Base-by-base conservation (phyloP, 1,140 invertebrate genomes). In the Steinernema feltiae region DNA sequence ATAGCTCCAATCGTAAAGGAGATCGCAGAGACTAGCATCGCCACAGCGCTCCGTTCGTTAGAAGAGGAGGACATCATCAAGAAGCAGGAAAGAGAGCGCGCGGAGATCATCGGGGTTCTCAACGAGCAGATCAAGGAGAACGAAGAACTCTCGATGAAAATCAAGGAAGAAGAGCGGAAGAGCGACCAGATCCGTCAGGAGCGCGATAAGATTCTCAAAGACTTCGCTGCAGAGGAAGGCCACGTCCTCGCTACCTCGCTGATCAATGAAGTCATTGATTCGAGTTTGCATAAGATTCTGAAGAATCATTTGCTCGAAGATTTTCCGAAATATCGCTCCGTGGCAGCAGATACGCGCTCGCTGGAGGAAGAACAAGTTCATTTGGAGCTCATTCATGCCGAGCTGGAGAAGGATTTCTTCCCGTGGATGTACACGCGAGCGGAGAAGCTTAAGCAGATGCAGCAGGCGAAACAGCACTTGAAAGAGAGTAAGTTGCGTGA, bases 351-450 rank as follows among this genome's bases (percentile, higher is more conserved):
- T 27, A 63, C 53, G 53, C 12, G 53, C 3, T 17, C 53, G 12
- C 24, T 63, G 24, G 53, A 63, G 53, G 53, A 63, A 21, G 15
- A 63, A 27, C 12, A 21, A 21, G 3, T 63, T 27, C 53, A 63
- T 63, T 7, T 63, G 24, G 53, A 63, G 53, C 53, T 63, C 2
- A 63, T 63, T 21, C 53, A 63, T 21, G 53, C 76, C 69, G 76
- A 77, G 18, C 72, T 77, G 15, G 76, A 77, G 35, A 77, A 77
- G 32, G 76, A 77, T 30, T 77, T 77, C 69, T 77, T 77, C 29
- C 76, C 76, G 1, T 77, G 72, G 72, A 71, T 77, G 27, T 77
- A 74, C 35, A 21, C 48, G 32, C 31, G 72, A 48, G 76, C 76
- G 1, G 72, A 74, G 48, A 74, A 74, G 46, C 27, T 74, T 17